Percentiles rank a stretch among this genome's conserved stretches.
These are phyloP conservation scores for Apodemus sylvaticus DNA, from an alignment of 2,113 vertebrate genomes.

Conservation along the genomic window DNA sequence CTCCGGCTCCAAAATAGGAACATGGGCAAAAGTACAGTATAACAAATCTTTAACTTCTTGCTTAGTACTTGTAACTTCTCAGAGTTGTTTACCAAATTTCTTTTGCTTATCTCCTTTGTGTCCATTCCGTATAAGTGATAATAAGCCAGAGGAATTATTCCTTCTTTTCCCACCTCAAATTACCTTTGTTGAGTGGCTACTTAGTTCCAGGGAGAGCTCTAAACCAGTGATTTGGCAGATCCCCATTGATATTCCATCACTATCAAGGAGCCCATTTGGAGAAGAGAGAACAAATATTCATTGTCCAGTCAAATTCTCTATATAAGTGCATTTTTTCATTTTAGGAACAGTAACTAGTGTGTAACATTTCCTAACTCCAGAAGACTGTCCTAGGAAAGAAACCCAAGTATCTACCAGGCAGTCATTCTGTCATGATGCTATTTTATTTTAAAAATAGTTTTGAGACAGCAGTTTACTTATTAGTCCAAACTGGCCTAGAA, in stretches of 20 bases:
- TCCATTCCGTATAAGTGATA: not conserved
- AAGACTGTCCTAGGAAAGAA: not conserved
- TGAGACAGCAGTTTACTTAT: not conserved
- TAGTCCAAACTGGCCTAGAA: not conserved
- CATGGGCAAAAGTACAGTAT: not conserved
- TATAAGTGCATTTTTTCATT: not conserved
- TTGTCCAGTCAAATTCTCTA: not conserved
- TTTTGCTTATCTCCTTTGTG: not conserved
- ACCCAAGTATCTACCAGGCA: not conserved
- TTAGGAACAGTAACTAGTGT: not conserved
- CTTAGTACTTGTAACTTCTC: not conserved
- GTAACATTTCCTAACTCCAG: not conserved
- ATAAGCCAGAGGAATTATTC: not conserved
- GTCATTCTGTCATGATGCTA: not conserved
- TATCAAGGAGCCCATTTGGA: not conserved
- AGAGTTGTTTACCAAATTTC: constrained; percentile 7
- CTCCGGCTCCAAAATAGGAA: not conserved
- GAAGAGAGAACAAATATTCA: not conserved
- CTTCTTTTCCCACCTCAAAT: not conserved
- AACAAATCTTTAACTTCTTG: constrained; percentile 5
- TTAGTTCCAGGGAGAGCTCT: not conserved
- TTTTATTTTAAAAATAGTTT: not conserved
- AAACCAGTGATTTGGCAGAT: not conserved
- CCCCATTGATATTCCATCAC: not conserved
- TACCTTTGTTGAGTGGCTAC: not conserved